Evolutionary conservation across 2,797 vertebrate genomes (phyloP), one percentile per base, ranked within the genome.

Genomic region (Cephalopachus bancanus): DNA sequence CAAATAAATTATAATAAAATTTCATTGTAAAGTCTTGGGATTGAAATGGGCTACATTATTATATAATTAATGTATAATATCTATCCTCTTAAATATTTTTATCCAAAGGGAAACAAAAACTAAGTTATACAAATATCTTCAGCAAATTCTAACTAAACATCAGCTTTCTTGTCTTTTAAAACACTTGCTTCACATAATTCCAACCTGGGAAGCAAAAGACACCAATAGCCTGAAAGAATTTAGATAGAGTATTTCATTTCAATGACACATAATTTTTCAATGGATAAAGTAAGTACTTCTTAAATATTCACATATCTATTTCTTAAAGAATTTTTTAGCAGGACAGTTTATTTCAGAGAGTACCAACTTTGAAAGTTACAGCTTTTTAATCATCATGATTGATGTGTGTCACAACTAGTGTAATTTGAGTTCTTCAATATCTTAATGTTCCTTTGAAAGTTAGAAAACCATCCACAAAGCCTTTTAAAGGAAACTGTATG

Each of bases 101-200:
- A 83, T 95, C n/a, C n/a, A 92, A 86, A 88, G 37, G 30, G 5
- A 85, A 89, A 76, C 26, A 93, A 96, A 76, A 87, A 28, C 49
- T 64, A 93, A 89, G 19, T 94, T 93, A 44, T 24, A 94, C 1
- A 93, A 85, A 67, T 80, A 92, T 55, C 12, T 78, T 96, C 65
- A 71, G 64, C 76, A 91, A 97, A 89, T 89, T 93, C 57, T 93
- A 96, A 93, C 53, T 90, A 92, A 89, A 74, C 16, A 92, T 89
- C 17, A 94, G 19, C 11, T 55, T 95, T 96, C 55, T 49, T 57
- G 91, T 85, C 59, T 80, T 90, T 86, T 60, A 83, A 95, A 96
- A 91, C 28, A 86, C 26, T 83, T 95, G 65, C 10, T 89, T 64
- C 74, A 83, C 7, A 91, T 24, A 97, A 89, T 96, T 94, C 22